These are phyloP conservation scores for Triplophysa siluroides DNA, from an alignment of 2,113 vertebrate genomes.

Conservation along the genomic window DNA sequence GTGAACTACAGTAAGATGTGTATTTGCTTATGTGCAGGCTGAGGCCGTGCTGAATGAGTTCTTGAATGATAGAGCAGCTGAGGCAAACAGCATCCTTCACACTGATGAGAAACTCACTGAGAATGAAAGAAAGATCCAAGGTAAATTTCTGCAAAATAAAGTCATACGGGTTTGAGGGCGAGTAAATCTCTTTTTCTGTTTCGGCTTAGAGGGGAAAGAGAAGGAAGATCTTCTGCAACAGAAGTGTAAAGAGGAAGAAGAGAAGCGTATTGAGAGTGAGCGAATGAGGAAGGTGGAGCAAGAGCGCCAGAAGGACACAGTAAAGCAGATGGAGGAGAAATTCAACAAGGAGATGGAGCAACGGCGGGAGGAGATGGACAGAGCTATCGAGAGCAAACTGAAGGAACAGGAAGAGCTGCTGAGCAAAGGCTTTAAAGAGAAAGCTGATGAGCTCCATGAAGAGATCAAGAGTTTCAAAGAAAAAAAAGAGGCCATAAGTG, in stretches of 20 bases:
- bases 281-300: conserved; percentile 38
- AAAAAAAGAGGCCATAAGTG: background rate
- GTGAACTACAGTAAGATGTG: background rate
- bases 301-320: conserved; percentile 33
- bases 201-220: conserved; percentile 37
- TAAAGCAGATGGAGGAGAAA: conserved; percentile 48
- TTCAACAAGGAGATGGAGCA: conserved; percentile 47
- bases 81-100: conserved; percentile 48
- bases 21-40: conserved; percentile 39
- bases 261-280: conserved; percentile 37
- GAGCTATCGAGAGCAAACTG: conserved; percentile 54
- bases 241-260: conserved; percentile 40
- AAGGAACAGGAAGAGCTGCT: conserved; percentile 51
- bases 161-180: no score
- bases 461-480: conserved; percentile 51
- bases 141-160: conserved; percentile 19
- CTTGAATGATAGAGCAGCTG: conserved; percentile 30
- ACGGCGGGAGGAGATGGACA: conserved; percentile 44
- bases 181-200: background rate
- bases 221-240: conserved; percentile 41
- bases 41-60: conserved; percentile 48
- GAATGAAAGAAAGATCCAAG: conserved; percentile 34
- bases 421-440: conserved; percentile 45
- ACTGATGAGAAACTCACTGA: conserved; percentile 46
- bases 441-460: conserved; percentile 44